Conservation (phyloP, 1,140 invertebrate genomes). For the Drosophila busckii region DNA sequence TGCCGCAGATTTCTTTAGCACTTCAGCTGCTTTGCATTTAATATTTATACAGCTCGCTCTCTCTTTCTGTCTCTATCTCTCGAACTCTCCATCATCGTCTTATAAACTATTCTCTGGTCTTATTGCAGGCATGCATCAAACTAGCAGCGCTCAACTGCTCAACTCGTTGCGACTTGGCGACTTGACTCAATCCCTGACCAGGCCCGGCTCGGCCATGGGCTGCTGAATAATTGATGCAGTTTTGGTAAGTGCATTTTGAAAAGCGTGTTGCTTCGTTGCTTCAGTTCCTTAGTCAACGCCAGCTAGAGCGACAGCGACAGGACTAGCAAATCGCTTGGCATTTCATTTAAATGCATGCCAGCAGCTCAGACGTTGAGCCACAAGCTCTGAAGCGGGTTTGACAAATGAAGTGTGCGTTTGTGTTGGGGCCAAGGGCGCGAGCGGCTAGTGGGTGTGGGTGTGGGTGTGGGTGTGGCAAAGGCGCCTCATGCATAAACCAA, state of each 20-base stretch:
- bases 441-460: slow-evolving; percentile 7
- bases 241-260: slow-evolving; percentile 73
- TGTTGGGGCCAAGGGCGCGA: background rate
- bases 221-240: slow-evolving; percentile 75
- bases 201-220: slow-evolving; percentile 48
- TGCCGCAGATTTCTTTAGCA: slow-evolving; percentile 48
- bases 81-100: background rate
- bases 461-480: slow-evolving; percentile 25
- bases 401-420: slow-evolving; percentile 66
- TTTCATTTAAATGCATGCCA: slow-evolving; percentile 54
- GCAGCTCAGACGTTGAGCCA: slow-evolving; percentile 16
- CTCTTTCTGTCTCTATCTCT: background rate
- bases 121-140: slow-evolving; percentile 63
- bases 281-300: slow-evolving; percentile 35
- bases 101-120: slow-evolving; percentile 25
- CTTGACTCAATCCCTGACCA: slow-evolving; percentile 66
- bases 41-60: slow-evolving; percentile 55
- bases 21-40: slow-evolving; percentile 69
- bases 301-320: no score
- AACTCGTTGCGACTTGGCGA: slow-evolving; percentile 66
- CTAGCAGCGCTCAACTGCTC: slow-evolving; percentile 55
- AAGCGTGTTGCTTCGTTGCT: slow-evolving; percentile 33
- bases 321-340: slow-evolving; percentile 36
- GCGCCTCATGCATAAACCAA: slow-evolving; percentile 71
- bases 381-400: slow-evolving; percentile 39